A percentile compares a stretch with the other conserved stretches of the same genome.
phyloP scores from a whole-genome alignment of 2,113 vertebrate species.

The Corythornis madagascariensis region DNA sequence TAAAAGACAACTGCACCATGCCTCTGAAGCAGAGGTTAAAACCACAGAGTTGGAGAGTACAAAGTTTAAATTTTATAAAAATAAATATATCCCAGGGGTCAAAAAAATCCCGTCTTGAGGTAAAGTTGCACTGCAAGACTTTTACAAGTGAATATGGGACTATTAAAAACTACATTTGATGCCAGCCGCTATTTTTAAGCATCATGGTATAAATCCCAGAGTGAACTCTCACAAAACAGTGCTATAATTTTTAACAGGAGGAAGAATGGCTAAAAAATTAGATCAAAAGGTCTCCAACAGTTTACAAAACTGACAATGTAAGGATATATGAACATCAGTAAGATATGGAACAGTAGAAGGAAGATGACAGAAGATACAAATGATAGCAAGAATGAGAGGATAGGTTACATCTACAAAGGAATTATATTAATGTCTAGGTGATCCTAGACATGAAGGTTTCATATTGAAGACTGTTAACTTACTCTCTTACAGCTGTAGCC shows the following conservation, averaged over 20 bases:
- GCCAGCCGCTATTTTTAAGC: not conserved
- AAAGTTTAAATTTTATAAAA: not conserved
- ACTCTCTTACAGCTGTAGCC: not conserved
- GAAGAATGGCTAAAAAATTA: not conserved
- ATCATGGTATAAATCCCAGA: not conserved
- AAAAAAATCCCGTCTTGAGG: not conserved
- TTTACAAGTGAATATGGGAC: not conserved
- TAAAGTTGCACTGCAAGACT: not conserved
- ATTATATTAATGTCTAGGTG: not conserved
- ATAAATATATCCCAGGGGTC: not conserved
- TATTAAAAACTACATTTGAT: not conserved
- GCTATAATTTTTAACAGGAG: not conserved
- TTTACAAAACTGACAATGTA: not conserved
- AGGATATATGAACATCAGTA: not conserved
- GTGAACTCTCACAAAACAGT: not conserved
- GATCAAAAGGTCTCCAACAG: not conserved
- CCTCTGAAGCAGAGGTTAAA: not conserved
- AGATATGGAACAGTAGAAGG: not conserved
- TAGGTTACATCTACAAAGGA: not conserved
- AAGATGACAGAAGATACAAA: not conserved
- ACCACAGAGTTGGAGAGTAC: not conserved
- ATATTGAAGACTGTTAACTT: not conserved
- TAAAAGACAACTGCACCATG: too few relatives aligned
- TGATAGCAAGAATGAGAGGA: not conserved
- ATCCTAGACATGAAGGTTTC: not conserved